These are phyloP conservation scores for Panurus biarmicus DNA, from an alignment of 2,113 vertebrate species.

Conservation along the genomic window DNA sequence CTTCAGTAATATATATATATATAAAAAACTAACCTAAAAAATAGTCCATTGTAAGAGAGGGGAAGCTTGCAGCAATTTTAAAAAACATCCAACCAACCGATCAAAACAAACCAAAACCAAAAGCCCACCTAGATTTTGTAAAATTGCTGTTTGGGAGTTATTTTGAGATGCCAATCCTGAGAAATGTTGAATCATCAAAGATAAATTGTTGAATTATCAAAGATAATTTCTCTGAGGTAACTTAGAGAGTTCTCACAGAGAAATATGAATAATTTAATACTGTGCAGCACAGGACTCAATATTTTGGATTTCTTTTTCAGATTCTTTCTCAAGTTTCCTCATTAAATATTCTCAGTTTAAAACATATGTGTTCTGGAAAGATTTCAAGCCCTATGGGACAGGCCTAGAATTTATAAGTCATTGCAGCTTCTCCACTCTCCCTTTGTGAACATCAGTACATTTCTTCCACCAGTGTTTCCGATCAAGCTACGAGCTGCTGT, in stretches of 20 bases:
- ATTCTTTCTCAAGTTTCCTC: background rate
- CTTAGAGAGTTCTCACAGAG: background rate
- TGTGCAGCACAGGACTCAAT: background rate
- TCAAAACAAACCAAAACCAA: background rate
- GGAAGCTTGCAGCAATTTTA: background rate
- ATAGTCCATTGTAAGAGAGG: background rate
- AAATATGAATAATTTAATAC: background rate
- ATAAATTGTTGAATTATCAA: too few relatives aligned
- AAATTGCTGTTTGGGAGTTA: background rate
- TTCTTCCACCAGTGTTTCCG: background rate
- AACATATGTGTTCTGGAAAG: background rate
- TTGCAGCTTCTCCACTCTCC: background rate
- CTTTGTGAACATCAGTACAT: background rate
- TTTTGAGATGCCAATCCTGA: background rate
- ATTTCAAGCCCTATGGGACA: background rate
- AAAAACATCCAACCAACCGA: background rate
- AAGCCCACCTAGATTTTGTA: background rate
- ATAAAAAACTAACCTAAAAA: background rate
- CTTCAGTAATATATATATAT: background rate
- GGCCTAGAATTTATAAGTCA: background rate
- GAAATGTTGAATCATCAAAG: background rate
- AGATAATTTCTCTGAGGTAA: background rate
- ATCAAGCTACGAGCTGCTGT: background rate
- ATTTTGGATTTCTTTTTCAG: background rate
- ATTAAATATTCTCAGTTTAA: background rate